phyloP scores from a whole-genome alignment of 2,797 vertebrate genomes.

The Melopsittacus undulatus region DNA sequence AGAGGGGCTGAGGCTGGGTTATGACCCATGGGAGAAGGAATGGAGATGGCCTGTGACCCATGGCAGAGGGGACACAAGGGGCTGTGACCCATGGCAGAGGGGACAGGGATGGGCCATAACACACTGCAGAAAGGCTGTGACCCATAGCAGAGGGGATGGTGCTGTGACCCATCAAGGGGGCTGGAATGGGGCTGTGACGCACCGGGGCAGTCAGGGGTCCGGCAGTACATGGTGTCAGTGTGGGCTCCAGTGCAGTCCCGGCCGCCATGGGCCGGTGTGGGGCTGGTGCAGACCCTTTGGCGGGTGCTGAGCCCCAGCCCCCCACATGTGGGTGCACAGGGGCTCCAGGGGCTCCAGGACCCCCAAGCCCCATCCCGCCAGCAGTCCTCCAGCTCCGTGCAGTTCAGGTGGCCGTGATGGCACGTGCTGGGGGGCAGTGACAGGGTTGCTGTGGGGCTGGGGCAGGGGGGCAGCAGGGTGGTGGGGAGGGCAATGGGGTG shows the following conservation, averaged over 20 bases:
- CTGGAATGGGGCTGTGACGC: background rate
- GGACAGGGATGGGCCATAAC: background rate
- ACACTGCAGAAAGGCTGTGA: background rate
- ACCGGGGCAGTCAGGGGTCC: background rate
- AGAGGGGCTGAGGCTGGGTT: background rate
- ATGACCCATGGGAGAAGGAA: background rate
- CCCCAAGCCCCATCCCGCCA: background rate
- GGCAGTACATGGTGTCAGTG: background rate
- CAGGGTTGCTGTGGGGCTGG: background rate
- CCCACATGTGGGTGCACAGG: background rate
- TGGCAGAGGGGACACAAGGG: too few species aligned
- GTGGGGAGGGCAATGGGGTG: background rate
- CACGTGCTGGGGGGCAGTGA: background rate
- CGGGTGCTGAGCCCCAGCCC: background rate
- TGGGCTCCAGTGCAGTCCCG: background rate
- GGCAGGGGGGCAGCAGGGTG: background rate
- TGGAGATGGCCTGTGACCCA: too few species aligned
- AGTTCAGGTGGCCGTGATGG: background rate
- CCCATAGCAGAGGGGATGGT: background rate
- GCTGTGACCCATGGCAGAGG: background rate
- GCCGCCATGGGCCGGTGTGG: background rate
- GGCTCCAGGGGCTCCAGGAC: background rate
- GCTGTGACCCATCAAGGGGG: background rate
- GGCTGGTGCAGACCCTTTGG: background rate
- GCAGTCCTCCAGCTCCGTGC: background rate